A percentile compares a stretch with the other conserved stretches of the same genome.
phyloP scores from a whole-genome alignment of 2,797 vertebrate species.

The Takifugu ocellatus region DNA sequence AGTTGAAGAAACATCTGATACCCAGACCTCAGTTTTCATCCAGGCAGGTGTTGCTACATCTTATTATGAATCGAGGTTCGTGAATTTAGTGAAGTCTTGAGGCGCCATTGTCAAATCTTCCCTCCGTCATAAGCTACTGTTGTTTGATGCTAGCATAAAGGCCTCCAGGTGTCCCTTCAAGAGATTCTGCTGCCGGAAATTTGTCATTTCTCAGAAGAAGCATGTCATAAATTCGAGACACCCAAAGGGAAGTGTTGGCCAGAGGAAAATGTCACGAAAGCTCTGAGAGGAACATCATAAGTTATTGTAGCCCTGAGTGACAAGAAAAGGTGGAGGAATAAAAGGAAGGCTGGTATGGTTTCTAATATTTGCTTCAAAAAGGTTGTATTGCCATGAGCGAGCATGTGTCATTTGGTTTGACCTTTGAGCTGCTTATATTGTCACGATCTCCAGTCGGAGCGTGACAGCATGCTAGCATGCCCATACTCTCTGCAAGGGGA shows the following conservation, averaged over 20 bases:
- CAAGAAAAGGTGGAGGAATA: background rate
- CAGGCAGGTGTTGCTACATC: conserved; percentile 35
- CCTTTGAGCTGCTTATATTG: background rate
- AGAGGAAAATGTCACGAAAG: background rate
- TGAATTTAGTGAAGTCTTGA: too few relatives aligned
- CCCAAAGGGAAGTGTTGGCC: conserved; percentile 16
- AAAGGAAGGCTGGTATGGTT: background rate
- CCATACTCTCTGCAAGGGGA: background rate
- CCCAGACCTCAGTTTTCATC: conserved; percentile 52
- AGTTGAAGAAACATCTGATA: conserved; percentile 37
- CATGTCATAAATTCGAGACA: conserved; percentile 16
- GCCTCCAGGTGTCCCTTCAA: conserved; percentile 36
- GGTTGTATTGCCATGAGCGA: background rate
- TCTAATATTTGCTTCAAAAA: background rate
- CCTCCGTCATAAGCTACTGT: conserved; percentile 11
- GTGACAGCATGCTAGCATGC: background rate
- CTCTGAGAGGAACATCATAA: background rate
- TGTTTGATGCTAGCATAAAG: conserved; percentile 21
- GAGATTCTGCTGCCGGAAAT: conserved; percentile 19
- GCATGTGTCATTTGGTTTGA: background rate
- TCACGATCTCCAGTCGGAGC: background rate
- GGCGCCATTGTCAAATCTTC: background rate
- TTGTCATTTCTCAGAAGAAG: conserved; percentile 20
- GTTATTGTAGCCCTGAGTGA: background rate
- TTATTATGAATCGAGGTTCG: too few relatives aligned